phyloP scores from a whole-genome alignment of 2,888 invertebrate species.

The Didymodactylos carnosus region DNA sequence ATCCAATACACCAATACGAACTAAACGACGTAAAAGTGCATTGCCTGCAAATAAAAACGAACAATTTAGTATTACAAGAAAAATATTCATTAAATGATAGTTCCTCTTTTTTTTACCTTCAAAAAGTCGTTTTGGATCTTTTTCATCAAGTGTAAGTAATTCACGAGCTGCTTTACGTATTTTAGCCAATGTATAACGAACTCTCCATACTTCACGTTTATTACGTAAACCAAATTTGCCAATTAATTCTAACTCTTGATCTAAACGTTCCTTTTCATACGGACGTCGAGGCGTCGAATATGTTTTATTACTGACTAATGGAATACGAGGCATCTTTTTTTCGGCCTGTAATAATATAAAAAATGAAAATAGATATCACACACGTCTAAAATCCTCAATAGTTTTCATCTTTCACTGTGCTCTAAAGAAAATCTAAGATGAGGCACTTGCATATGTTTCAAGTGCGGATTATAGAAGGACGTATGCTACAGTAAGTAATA shows the following conservation, averaged over 20 bases:
- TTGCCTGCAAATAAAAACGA: too few relatives aligned
- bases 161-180: constrained; percentile 98
- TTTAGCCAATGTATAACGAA: constrained; percentile 90
- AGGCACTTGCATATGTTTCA: too few relatives aligned
- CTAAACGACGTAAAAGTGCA: constrained; percentile 83
- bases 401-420: too few relatives aligned
- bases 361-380: too few relatives aligned
- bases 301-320: constrained; percentile 72
- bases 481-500: too few relatives aligned
- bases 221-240: constrained; percentile 97
- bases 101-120: too few relatives aligned
- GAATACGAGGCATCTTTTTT: constrained; percentile 34
- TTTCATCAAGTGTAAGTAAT: constrained; percentile 88
- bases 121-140: constrained; percentile 85
- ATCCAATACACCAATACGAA: constrained; percentile 88
- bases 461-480: too few relatives aligned
- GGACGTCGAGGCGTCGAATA: constrained; percentile 95
- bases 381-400: too few relatives aligned
- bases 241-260: constrained; percentile 85
- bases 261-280: constrained; percentile 97
- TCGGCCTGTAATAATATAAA: background rate
- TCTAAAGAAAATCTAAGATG: too few relatives aligned
- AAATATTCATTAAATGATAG: too few relatives aligned
- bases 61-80: too few relatives aligned
- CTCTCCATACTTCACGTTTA: constrained; percentile 98